phyloP scores from a whole-genome alignment of 30 jellyfish, hydroid and myxozoan species.

The Chrysaora quinquecirrha region DNA sequence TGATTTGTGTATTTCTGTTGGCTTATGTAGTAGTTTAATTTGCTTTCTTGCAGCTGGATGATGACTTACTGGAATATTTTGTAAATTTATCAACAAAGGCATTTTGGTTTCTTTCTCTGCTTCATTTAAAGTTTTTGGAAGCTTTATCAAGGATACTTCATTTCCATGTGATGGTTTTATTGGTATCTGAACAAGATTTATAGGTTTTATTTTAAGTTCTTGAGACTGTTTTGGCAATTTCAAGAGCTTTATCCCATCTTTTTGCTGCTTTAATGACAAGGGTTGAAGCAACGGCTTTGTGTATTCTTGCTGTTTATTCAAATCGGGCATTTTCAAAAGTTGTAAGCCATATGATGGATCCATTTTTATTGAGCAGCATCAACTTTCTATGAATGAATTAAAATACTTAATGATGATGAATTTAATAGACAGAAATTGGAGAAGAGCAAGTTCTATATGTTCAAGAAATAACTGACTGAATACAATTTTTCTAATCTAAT shows the following conservation, averaged over 20 bases:
- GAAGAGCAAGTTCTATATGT: no score
- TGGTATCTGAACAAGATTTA: not conserved
- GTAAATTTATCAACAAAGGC: not conserved
- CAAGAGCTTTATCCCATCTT: not conserved
- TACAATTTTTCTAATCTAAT: no score
- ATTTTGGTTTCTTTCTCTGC: not conserved
- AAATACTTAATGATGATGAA: no score
- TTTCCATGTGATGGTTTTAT: not conserved
- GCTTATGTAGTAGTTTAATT: not conserved
- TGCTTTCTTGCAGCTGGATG: not conserved
- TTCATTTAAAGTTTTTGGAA: not conserved
- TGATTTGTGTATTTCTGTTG: not conserved
- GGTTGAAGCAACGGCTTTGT: no score
- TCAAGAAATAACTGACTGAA: no score
- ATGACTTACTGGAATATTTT: not conserved
- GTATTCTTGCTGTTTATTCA: not conserved
- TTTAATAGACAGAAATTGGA: no score
- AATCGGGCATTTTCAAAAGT: conserved; percentile 8
- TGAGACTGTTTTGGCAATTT: not conserved
- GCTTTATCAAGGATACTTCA: not conserved
- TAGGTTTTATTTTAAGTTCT: not conserved
- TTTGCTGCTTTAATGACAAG: not conserved
- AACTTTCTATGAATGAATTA: no score
- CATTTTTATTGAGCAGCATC: no score
- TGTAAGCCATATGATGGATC: no score